Evolutionary conservation across 2,113 vertebrate genomes (phyloP), one percentile per base, ranked within the genome.

Genomic region (Aldabrachelys gigantea): DNA sequence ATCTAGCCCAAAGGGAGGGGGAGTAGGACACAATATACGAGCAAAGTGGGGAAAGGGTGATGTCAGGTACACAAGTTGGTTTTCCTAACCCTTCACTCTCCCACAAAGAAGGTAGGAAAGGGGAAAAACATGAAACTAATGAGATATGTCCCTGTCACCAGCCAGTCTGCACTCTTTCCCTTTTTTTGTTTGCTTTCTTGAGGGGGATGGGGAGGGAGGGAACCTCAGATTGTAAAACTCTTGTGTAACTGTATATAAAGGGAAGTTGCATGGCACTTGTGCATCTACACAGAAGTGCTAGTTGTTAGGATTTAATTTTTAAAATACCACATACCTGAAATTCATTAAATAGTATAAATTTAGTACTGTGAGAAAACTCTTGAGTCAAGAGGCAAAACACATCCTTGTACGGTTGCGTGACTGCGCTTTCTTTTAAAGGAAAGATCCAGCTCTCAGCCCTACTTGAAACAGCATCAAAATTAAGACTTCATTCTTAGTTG

Each of bases 401-500:
- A 84, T 80, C 82, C 7, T 56, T 83, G 57, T 52, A 80, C 7
- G 27, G 29, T 86, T 85, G 92, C 94, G 10, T 47, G 57, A 49
- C 84, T 69, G 93, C 38, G 0, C 91, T 82, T 89, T 85, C 75
- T 49, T 76, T 17, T 49, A 79, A 82, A 87, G 92, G 53, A 91
- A 95, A 97, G 88, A 87, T 24, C 50, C 75, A 80, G 6, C 65
- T 72, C 84, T 94, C 94, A 93, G 69, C 62, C 50, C 79, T 94
- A 80, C 83, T 89, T 54, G 94, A 93, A 94, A 94, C 6, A 88
- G 81, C 54, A 38, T 3, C 81, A 89, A 88, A 84, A 84, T 50
- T 41, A 54, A 89, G 89, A 13, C 87, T 88, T 82, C 69, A 50
- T 24, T 90, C 80, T 92, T 29, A 80, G 83, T 72, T 95, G 86